These are phyloP conservation scores for Sarcophaga bullata DNA, from an alignment of 1,140 invertebrate genomes.

Conservation along the genomic window DNA sequence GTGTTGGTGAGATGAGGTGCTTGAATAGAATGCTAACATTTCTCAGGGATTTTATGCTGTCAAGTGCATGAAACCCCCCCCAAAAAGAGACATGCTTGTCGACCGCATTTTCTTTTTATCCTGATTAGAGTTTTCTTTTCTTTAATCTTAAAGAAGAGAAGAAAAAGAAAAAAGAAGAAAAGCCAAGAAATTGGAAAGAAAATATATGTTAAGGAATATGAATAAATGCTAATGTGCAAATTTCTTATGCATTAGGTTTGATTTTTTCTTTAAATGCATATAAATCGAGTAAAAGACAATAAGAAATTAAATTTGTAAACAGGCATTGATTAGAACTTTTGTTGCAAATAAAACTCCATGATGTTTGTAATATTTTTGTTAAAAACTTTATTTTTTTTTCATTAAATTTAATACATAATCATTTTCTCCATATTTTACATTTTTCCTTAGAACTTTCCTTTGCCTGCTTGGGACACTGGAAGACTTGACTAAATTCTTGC, in stretches of 20 bases:
- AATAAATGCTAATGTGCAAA: not conserved
- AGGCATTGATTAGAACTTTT: too few species aligned
- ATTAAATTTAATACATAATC: not conserved
- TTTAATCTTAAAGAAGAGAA: not conserved
- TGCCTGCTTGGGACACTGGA: not conserved
- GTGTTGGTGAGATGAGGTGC: not conserved
- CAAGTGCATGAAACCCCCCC: slow-evolving; percentile 21
- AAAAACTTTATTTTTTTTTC: not conserved
- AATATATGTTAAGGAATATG: too few species aligned
- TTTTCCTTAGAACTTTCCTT: not conserved
- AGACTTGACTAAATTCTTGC: slow-evolving; percentile 50
- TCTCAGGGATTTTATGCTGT: slow-evolving; percentile 4
- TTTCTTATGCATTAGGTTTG: not conserved
- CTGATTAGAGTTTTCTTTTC: not conserved
- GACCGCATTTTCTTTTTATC: slow-evolving; percentile 18
- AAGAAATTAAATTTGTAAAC: too few species aligned
- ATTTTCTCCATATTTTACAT: slow-evolving; percentile 30
- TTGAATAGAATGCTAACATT: not conserved
- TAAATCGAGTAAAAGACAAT: too few species aligned
- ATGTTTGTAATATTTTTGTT: not conserved
- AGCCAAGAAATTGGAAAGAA: too few species aligned
- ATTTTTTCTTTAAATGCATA: too few species aligned
- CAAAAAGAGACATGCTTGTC: slow-evolving; percentile 1
- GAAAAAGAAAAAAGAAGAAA: too few species aligned
- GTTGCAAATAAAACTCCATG: too few species aligned